Evolutionary conservation across 2,888 invertebrate genomes (phyloP).

Genomic region (Hipparchia semele): DNA sequence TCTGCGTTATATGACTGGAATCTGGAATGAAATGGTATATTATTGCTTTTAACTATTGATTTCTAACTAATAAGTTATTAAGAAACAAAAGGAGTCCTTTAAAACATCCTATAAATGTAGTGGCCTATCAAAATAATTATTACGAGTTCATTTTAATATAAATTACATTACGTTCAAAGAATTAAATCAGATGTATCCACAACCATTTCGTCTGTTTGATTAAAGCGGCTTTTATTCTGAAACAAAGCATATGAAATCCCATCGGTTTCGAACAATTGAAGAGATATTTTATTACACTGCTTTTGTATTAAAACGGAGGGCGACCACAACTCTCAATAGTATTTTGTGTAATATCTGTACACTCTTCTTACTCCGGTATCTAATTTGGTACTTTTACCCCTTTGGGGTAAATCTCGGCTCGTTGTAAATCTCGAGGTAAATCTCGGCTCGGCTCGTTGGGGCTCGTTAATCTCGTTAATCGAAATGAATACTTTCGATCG

Average conservation of each 20-base stretch:
- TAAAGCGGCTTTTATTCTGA: slow-evolving; percentile 39
- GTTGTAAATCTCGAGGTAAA: too few relatives aligned
- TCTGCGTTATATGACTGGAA: background rate
- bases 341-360: slow-evolving; percentile 20
- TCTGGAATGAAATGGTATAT: too few relatives aligned
- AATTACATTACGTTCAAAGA: background rate
- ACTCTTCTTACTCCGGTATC: background rate
- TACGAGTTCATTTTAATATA: too few relatives aligned
- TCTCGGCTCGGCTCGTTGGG: too few relatives aligned
- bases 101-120: too few relatives aligned
- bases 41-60: too few relatives aligned
- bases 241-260: slow-evolving; percentile 44
- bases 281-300: slow-evolving; percentile 39
- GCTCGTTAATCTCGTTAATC: too few relatives aligned
- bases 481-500: too few relatives aligned
- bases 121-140: too few relatives aligned
- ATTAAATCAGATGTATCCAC: slow-evolving; percentile 4
- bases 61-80: too few relatives aligned
- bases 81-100: too few relatives aligned
- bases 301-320: slow-evolving; percentile 30
- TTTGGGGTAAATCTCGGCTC: background rate
- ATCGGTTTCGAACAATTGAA: slow-evolving; percentile 37
- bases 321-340: slow-evolving; percentile 30
- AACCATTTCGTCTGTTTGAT: slow-evolving; percentile 35
- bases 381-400: background rate